Conservation (phyloP, 1,140 invertebrate species). For the Apolygus lucorum region DNA sequence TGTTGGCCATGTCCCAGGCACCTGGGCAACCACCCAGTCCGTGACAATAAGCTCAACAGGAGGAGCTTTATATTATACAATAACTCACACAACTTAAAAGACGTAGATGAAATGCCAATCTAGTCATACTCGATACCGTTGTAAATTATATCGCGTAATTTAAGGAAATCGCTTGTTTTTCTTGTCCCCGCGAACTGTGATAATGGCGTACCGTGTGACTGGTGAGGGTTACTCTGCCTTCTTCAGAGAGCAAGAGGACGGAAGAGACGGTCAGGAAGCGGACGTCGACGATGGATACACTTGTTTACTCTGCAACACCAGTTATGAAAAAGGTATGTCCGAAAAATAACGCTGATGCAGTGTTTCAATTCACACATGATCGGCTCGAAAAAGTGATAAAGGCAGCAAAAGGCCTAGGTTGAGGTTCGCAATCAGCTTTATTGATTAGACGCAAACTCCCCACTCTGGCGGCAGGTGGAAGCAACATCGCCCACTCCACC, state of each 20-base stretch:
- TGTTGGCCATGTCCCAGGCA: constrained; percentile 4
- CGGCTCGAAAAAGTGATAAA: neutral
- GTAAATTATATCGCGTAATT: neutral
- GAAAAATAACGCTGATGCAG: no score
- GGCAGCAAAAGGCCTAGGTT: neutral
- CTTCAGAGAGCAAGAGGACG: constrained; percentile 30
- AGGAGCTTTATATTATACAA: neutral
- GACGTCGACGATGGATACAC: constrained; percentile 31
- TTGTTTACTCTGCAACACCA: constrained; percentile 30
- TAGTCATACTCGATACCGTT: neutral
- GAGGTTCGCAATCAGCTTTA: constrained; percentile 1
- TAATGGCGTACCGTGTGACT: constrained; percentile 29
- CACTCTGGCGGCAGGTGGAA: neutral
- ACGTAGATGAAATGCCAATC: neutral
- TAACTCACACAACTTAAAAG: neutral
- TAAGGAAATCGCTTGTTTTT: no score
- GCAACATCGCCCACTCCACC: no score
- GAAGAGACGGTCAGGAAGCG: constrained; percentile 23
- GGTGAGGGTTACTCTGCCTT: constrained; percentile 30
- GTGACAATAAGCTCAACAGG: neutral
- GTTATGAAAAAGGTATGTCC: constrained; percentile 30
- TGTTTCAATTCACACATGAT: neutral
- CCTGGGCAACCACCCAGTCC: neutral
- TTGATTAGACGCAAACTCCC: constrained; percentile 4
- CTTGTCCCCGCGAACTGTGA: neutral